Evolutionary conservation across 2,797 vertebrate genomes (phyloP).

Genomic region (Pogoniulus pusillus): DNA sequence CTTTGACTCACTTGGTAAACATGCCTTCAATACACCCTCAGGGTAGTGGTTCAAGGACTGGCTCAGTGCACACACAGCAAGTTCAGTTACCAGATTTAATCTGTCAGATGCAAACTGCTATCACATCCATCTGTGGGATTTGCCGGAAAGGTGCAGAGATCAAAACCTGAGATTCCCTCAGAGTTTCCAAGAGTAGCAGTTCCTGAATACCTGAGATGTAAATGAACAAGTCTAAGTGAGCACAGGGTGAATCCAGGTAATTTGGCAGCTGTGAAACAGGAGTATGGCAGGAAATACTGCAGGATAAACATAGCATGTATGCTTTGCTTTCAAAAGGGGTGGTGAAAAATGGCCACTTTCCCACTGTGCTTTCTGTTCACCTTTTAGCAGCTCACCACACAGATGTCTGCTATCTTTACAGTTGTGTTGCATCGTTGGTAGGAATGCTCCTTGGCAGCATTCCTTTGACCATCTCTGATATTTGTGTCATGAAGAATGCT

Average conservation of each 20-base stretch:
- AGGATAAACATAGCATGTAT: background rate
- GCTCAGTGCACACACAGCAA: constrained; percentile 41
- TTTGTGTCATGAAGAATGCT: constrained; percentile 9
- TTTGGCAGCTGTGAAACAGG: background rate
- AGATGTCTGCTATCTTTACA: background rate
- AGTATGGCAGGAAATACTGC: background rate
- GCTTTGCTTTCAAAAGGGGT: background rate
- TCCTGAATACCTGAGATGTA: constrained; percentile 8
- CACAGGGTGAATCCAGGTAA: constrained; percentile 10
- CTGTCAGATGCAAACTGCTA: constrained; percentile 51
- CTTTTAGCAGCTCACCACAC: background rate
- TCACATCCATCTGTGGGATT: constrained; percentile 53
- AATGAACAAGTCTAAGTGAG: constrained; percentile 10
- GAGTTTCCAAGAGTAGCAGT: constrained; percentile 18
- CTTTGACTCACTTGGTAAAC: constrained; percentile 57
- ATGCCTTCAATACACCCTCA: constrained; percentile 36
- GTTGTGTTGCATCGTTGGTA: fast-evolving
- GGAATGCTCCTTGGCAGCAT: constrained; percentile 3
- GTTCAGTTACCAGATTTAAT: constrained; percentile 65
- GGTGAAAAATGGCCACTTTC: background rate
- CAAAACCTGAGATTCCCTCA: constrained; percentile 29
- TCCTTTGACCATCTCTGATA: constrained; percentile 18
- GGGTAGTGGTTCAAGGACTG: constrained; percentile 59
- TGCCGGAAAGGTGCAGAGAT: constrained; percentile 35
- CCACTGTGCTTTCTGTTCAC: background rate